These are phyloP conservation scores for Pelodytes ibericus DNA, from an alignment of 2,797 vertebrate genomes.

Conservation along the genomic window DNA sequence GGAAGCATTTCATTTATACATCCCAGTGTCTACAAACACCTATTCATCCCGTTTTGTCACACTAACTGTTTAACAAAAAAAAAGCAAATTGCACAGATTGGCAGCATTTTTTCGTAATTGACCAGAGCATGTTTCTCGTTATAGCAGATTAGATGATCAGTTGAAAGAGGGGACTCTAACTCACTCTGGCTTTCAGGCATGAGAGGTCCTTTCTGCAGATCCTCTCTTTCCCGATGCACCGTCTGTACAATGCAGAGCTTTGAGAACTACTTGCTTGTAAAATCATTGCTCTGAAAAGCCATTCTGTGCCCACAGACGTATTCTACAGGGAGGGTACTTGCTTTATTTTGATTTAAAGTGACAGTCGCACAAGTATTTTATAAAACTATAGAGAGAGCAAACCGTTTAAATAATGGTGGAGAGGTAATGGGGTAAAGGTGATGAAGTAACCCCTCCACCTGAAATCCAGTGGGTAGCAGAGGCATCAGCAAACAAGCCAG, in stretches of 20 bases:
- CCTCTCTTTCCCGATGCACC: background rate
- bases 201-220: constrained; percentile 12
- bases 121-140: constrained; percentile 53
- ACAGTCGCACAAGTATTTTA: background rate
- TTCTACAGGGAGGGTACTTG: background rate
- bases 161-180: constrained; percentile 32
- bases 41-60: constrained; percentile 68
- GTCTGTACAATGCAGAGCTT: background rate
- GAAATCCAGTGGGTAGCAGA: too few relatives aligned
- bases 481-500: too few relatives aligned
- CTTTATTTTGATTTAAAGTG: constrained; percentile 7
- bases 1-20: constrained; percentile 74
- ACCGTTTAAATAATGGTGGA: too few relatives aligned
- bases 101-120: constrained; percentile 64
- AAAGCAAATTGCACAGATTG: constrained; percentile 63
- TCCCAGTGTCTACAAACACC: constrained; percentile 62
- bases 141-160: constrained; percentile 48
- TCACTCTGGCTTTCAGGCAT: constrained; percentile 31
- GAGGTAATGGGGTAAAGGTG: too few relatives aligned
- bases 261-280: constrained; percentile 18
- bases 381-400: too few relatives aligned
- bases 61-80: constrained; percentile 62
- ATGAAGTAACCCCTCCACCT: too few relatives aligned
- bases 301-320: background rate
- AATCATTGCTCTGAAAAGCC: constrained; percentile 3